These are phyloP conservation scores for Luehdorfia chinensis DNA, from an alignment of 1,140 invertebrate species.

Conservation along the genomic window DNA sequence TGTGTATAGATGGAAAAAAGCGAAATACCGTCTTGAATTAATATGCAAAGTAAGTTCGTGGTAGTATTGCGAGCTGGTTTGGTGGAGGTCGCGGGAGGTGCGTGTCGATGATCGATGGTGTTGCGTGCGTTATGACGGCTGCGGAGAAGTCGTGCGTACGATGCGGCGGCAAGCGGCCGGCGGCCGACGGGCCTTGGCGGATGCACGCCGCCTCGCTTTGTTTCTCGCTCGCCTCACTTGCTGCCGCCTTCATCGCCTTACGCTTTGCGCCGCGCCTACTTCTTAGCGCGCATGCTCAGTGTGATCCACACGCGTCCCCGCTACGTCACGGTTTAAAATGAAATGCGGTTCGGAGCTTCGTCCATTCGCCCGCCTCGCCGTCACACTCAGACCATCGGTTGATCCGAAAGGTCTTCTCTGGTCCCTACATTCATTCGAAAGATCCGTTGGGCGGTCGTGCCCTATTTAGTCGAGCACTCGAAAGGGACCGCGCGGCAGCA, in stretches of 20 bases:
- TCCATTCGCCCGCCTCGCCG: conserved; percentile 34
- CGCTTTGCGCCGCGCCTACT: conserved; percentile 55
- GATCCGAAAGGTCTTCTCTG: conserved; percentile 24
- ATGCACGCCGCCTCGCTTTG: conserved; percentile 50
- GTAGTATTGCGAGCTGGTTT: conserved; percentile 29
- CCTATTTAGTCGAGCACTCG: conserved; percentile 43
- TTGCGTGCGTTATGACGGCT: conserved; percentile 53
- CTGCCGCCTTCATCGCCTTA: conserved; percentile 38
- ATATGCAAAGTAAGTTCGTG: conserved; percentile 46
- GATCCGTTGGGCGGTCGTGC: conserved; percentile 20
- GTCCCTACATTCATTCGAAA: conserved; percentile 18
- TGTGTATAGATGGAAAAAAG: no score
- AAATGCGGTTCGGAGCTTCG: conserved; percentile 38
- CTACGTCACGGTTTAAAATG: conserved; percentile 56
- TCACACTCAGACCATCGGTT: conserved; percentile 28
- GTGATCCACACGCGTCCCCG: conserved; percentile 40
- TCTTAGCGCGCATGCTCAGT: conserved; percentile 53
- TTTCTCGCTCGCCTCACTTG: conserved; percentile 39
- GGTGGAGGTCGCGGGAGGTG: conserved; percentile 44
- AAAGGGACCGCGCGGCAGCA: conserved; percentile 55
- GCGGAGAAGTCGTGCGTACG: no score
- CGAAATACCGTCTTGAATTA: no score
- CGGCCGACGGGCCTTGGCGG: conserved; percentile 34
- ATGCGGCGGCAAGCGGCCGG: no score
- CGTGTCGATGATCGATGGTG: conserved; percentile 65